Evolutionary conservation across 2,797 vertebrate species (phyloP).

Genomic region (Trichosurus vulpecula): DNA sequence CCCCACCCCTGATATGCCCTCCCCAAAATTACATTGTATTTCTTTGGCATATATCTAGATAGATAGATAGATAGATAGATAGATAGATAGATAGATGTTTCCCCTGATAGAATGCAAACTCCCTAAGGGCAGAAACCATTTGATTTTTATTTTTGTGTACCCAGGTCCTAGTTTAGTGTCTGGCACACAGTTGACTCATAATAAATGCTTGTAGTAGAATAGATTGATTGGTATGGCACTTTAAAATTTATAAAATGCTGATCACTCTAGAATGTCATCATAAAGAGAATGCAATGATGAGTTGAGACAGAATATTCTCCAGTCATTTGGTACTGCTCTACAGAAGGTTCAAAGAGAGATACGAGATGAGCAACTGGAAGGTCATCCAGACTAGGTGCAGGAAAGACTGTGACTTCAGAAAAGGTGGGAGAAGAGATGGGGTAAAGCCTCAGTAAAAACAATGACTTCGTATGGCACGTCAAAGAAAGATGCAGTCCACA

Average conservation of each 20-base stretch:
- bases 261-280: neutral
- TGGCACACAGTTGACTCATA: neutral
- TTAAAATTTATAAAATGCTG: neutral
- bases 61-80: too few species aligned
- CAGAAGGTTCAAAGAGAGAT: neutral
- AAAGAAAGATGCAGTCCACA: neutral
- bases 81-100: too few species aligned
- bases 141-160: neutral
- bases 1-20: neutral
- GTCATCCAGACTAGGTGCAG: neutral
- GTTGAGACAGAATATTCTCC: too few species aligned
- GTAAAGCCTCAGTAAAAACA: neutral
- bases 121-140: neutral
- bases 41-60: too few species aligned
- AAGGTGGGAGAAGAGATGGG: neutral
- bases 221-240: neutral
- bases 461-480: neutral
- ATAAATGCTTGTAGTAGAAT: neutral
- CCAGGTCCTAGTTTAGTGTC: neutral
- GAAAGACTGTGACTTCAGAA: neutral
- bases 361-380: neutral
- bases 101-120: neutral
- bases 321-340: neutral
- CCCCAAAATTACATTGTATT: neutral
- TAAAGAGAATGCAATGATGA: neutral